Evolutionary conservation across 1,140 invertebrate genomes (phyloP).

Genomic region (Arion vulgaris): DNA sequence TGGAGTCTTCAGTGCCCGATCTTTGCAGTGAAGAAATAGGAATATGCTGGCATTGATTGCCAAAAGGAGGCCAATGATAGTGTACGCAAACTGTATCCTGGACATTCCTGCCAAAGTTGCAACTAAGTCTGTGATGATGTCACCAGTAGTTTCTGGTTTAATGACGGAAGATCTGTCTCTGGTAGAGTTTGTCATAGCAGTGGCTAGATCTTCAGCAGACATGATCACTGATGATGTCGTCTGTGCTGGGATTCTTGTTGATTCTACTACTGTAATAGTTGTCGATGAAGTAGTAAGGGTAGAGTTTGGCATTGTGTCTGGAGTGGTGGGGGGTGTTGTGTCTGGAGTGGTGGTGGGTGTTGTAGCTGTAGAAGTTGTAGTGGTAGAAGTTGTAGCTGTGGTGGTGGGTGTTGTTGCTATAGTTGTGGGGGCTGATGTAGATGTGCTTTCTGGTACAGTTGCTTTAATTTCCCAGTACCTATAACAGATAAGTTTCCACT

Average conservation of each 20-base stretch:
- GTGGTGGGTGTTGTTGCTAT: no score
- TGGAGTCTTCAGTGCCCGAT: constrained; percentile 25
- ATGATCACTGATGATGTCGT: constrained; percentile 27
- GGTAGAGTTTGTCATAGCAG: constrained; percentile 27
- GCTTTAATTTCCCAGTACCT: neutral
- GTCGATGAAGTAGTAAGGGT: neutral
- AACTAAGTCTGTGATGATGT: constrained; percentile 41
- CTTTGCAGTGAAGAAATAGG: constrained; percentile 70
- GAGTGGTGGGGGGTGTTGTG: neutral
- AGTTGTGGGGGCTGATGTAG: neutral
- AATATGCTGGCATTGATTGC: constrained; percentile 71
- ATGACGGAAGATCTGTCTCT: constrained; percentile 18
- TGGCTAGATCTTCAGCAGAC: constrained; percentile 35
- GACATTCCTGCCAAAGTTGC: constrained; percentile 65
- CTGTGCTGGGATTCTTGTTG: constrained; percentile 32
- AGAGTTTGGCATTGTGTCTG: neutral
- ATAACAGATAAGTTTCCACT: neutral
- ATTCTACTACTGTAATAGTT: neutral
- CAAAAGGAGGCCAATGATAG: constrained; percentile 72
- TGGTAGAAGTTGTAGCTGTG: no score
- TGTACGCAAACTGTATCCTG: constrained; percentile 74
- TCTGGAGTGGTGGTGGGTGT: neutral
- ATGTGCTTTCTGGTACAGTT: neutral
- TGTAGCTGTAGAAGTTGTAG: neutral
- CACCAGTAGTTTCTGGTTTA: constrained; percentile 43